These are phyloP conservation scores for Danio jaintianensis DNA, from an alignment of 2,797 vertebrate genomes.

Conservation along the genomic window DNA sequence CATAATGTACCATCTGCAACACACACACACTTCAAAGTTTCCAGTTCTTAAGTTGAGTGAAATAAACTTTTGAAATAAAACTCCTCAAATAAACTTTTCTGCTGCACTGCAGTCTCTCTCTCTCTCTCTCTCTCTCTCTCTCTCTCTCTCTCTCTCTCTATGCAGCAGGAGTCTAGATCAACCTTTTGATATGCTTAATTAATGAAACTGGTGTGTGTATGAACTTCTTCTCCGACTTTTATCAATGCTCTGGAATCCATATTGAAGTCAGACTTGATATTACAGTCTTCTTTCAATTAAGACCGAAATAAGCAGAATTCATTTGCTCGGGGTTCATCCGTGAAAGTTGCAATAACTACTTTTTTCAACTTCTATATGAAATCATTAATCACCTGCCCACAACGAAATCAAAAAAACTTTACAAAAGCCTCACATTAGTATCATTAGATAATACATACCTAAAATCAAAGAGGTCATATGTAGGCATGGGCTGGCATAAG, in stretches of 20 bases:
- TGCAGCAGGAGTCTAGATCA: conserved; percentile 21
- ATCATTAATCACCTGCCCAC: neutral
- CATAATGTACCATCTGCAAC: no score
- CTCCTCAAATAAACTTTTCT: conserved; percentile 11
- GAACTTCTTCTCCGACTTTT: conserved; percentile 18
- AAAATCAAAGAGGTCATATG: no score
- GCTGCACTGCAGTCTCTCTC: conserved; percentile 9
- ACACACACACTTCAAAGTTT: conserved; percentile 36
- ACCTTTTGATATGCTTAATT: conserved; percentile 43
- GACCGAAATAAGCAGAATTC: neutral
- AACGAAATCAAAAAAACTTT: no score
- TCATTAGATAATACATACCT: no score
- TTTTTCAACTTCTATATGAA: neutral
- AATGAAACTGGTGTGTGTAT: conserved; percentile 24
- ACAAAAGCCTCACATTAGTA: no score
- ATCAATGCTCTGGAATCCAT: conserved; percentile 24
- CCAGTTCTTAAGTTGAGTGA: conserved; percentile 22
- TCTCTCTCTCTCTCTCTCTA: no score
- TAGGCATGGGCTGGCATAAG: no score
- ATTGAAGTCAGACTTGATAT: neutral
- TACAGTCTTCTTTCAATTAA: neutral
- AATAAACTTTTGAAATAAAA: conserved; percentile 1
- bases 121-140: no score
- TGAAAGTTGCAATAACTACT: neutral
- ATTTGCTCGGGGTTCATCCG: neutral